phyloP scores from a whole-genome alignment of 2,113 vertebrate genomes.

The Dipodomys spectabilis region DNA sequence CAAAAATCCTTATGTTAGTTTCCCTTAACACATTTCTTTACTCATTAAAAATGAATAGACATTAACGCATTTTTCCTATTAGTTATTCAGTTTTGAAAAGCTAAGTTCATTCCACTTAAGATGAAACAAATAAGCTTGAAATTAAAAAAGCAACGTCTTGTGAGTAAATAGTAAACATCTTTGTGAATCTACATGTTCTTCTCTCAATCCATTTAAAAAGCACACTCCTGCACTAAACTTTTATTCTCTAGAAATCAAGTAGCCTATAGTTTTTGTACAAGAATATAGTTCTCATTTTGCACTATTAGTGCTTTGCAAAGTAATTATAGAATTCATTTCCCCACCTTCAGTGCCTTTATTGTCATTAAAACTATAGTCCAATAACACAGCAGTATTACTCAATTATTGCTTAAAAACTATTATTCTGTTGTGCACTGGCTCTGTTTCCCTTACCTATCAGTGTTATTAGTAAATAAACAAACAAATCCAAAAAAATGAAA shows the following conservation, averaged over 20 bases:
- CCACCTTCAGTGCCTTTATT: background rate
- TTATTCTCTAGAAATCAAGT: background rate
- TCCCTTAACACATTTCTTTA: conserved; percentile 24
- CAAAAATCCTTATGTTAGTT: conserved; percentile 41
- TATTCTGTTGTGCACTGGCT: background rate
- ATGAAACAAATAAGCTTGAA: conserved; percentile 35
- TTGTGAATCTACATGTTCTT: background rate
- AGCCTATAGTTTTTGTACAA: background rate
- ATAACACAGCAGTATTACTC: background rate
- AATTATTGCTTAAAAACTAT: background rate
- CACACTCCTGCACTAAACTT: background rate
- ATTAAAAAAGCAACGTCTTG: background rate
- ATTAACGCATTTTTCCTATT: conserved; percentile 30
- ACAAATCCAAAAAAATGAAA: background rate
- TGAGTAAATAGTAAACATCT: background rate
- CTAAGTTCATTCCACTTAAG: conserved; percentile 27
- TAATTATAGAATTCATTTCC: background rate
- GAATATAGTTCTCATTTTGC: background rate
- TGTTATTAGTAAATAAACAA: background rate
- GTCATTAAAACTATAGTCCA: background rate
- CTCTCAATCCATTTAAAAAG: background rate
- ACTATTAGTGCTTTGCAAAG: background rate
- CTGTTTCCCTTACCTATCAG: background rate
- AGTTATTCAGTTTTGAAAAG: conserved; percentile 44
- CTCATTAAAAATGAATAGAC: conserved; percentile 48